Evolutionary conservation across 2,888 invertebrate species (phyloP), one percentile per base, ranked within the genome.

Genomic region (Eilema sororculum): DNA sequence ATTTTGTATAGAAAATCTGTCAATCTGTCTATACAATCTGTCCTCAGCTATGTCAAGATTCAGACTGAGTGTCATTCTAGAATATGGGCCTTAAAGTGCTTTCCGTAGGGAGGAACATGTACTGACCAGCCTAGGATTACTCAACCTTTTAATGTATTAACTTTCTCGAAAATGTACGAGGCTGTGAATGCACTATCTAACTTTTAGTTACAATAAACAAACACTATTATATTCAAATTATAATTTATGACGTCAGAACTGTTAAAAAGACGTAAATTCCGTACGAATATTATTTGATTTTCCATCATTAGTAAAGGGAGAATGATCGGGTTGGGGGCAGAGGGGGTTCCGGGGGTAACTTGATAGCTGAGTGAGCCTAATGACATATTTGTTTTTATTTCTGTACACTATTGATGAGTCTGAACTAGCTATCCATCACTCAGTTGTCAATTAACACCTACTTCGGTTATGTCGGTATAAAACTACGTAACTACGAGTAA

Each of bases 231-330:
- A 8, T 9, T n/a, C 52, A 52, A 52, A 52, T n/a, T 9, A 8
- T n/a, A 52, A 52, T n/a, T 0, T 0, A 1, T 58, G 25, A 58
- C 58, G 25, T 52, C n/a, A 52, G n/a, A n/a, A 58, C 6, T 22
- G 46, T 24, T n/a, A 46, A 20, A 59, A 60, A 41, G 5, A 28
- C 20, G 13, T 67, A 22, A 59, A 59, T 58, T 25, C 37, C 4
- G 24, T 57, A 58, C 13, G 3, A n/a, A 56, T 37, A 58, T 58
- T 37, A 59, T 33, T 80, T 86, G 25, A n/a, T 76, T 66, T 6
- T 22, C 46, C 41, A 62, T 25, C 41, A 41, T 62, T 41, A 69
- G 46, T 59, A 59, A 57, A 46, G 63, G 60, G 16, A n/a, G 68
- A 37, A 24, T 16, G 25, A 2, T 16, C 20, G n/a, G 10, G 59